A percentile compares a stretch with the other conserved stretches of the same genome.
These are phyloP conservation scores for Nomada goodeniana DNA, from an alignment of 2,888 invertebrate genomes.

Conservation along the genomic window DNA sequence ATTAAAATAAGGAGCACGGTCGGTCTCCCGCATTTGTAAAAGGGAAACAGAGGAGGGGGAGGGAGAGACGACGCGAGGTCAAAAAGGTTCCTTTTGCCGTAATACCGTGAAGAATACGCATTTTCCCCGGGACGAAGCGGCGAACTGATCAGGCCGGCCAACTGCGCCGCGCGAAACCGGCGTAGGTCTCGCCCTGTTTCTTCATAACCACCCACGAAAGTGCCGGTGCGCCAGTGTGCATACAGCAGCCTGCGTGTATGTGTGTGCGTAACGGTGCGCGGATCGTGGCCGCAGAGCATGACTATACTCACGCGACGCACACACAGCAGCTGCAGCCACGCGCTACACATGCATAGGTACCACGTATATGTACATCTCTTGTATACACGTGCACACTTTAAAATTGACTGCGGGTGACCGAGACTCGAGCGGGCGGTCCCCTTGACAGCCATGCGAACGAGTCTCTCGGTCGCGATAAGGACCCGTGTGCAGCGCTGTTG, in stretches of 20 bases:
- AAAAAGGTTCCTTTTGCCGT: too few species aligned
- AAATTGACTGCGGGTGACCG: conserved; percentile 72
- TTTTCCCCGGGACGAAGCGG: conserved; percentile 3
- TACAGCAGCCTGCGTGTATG: conserved; percentile 3
- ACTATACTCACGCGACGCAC: conserved; percentile 31
- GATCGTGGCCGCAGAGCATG: conserved; percentile 34
- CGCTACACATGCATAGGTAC: too few species aligned
- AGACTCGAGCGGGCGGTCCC: conserved; percentile 70
- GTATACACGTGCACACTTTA: conserved; percentile 56
- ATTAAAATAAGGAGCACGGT: too few species aligned
- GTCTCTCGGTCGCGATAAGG: conserved; percentile 75
- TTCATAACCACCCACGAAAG: conserved; percentile 59
- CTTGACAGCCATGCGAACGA: conserved; percentile 75
- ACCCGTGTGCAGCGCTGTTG: conserved; percentile 73
- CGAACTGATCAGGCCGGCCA: conserved; percentile 42
- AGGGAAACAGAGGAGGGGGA: too few species aligned
- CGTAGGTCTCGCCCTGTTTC: conserved; percentile 57
- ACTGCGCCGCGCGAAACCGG: conserved; percentile 46
- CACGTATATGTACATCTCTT: conserved; percentile 5
- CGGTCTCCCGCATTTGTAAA: too few species aligned
- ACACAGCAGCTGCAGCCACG: neutral
- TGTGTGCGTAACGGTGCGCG: neutral
- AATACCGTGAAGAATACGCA: conserved; percentile 31
- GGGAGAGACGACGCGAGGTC: too few species aligned
- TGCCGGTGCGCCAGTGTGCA: neutral